Conservation (phyloP, 2,113 vertebrate genomes). For the Tachycineta bicolor region DNA sequence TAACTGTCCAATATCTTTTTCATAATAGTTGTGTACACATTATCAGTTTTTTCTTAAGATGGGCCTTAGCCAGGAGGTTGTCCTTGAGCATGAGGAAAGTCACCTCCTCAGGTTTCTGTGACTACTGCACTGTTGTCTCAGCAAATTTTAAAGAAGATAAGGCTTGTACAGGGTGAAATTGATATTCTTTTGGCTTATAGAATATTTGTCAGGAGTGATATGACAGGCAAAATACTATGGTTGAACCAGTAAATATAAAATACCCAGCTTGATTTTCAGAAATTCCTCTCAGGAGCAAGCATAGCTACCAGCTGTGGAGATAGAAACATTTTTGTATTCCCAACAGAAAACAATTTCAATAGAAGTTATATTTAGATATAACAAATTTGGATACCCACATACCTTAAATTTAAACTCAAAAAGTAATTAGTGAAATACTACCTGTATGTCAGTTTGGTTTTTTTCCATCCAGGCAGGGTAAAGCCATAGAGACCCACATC, state of each 20-base stretch:
- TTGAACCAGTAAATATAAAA: background rate
- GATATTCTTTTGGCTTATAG: background rate
- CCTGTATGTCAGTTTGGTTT: constrained; percentile 77
- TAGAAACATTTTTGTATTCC: background rate
- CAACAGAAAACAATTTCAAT: background rate
- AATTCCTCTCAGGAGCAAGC: background rate
- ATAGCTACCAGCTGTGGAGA: background rate
- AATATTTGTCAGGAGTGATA: background rate
- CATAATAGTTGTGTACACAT: background rate
- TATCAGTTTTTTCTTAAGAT: background rate
- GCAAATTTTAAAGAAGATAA: background rate
- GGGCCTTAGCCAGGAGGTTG: background rate
- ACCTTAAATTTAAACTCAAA: background rate
- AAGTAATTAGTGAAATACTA: constrained; percentile 23
- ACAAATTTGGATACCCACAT: background rate
- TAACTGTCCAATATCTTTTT: background rate
- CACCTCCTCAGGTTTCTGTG: background rate
- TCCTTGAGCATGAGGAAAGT: background rate
- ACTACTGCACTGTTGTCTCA: background rate
- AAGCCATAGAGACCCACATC: constrained; percentile 76
- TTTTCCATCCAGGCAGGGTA: constrained; percentile 77
- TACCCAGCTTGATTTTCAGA: background rate
- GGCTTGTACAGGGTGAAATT: background rate
- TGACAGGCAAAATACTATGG: background rate
- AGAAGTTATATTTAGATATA: background rate